phyloP scores from a whole-genome alignment of 2,113 vertebrate species.

The Lepisosteus oculatus region DNA sequence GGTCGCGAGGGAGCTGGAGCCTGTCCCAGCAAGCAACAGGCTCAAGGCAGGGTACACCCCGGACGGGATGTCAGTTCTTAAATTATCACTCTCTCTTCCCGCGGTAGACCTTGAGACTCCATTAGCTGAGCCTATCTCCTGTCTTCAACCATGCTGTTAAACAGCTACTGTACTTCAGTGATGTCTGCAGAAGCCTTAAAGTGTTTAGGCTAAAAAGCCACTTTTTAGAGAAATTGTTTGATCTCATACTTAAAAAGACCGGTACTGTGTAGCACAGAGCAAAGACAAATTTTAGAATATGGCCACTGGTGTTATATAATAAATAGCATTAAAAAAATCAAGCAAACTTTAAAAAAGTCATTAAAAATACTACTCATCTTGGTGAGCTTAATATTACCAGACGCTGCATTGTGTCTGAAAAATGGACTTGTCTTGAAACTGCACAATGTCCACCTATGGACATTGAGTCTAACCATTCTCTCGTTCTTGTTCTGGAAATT shows the following conservation, averaged over 20 bases:
- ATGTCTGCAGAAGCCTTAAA: neutral
- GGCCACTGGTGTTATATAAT: conserved; percentile 1
- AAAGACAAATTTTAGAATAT: neutral
- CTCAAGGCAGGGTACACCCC: too few species aligned
- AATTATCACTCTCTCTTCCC: conserved; percentile 5
- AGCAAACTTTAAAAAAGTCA: neutral
- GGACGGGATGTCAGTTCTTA: neutral
- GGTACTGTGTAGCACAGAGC: too few species aligned
- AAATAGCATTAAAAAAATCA: conserved; percentile 4
- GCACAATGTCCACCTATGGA: conserved; percentile 11
- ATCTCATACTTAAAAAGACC: too few species aligned
- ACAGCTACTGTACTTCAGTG: neutral
- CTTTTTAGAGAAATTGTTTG: too few species aligned
- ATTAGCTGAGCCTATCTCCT: neutral
- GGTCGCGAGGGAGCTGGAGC: too few species aligned
- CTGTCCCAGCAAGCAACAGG: too few species aligned
- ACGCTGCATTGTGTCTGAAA: too few species aligned
- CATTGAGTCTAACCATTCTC: conserved; percentile 2
- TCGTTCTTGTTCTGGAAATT: conserved; percentile 22
- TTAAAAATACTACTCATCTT: neutral
- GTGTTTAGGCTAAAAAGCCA: too few species aligned
- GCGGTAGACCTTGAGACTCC: too few species aligned
- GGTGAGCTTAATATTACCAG: neutral
- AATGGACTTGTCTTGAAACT: neutral
- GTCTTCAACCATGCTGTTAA: conserved; percentile 2